phyloP scores from a whole-genome alignment of 2,888 invertebrate genomes.

The Mimas tiliae region DNA sequence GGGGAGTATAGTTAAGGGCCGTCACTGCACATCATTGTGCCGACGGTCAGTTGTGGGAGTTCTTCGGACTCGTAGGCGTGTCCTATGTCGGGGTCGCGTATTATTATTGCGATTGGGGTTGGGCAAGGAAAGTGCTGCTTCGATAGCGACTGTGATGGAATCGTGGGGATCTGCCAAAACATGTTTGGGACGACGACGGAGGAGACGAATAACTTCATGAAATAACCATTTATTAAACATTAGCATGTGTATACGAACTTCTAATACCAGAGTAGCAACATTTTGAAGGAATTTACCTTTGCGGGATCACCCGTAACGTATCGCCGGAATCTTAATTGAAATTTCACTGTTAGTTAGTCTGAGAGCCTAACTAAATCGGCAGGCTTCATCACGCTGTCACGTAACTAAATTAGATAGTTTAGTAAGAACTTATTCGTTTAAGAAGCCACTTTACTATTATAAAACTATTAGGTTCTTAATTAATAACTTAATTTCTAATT shows the following conservation, averaged over 20 bases:
- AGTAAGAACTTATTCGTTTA: slow-evolving; percentile 25
- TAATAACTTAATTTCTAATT: background rate
- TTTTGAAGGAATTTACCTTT: slow-evolving; percentile 9
- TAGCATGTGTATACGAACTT: background rate
- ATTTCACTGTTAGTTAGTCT: slow-evolving; percentile 16
- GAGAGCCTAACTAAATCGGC: slow-evolving; percentile 11
- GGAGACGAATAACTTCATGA: too few species aligned
- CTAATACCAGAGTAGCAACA: background rate
- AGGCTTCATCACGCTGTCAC: slow-evolving; percentile 17
- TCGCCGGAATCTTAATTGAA: slow-evolving; percentile 15
- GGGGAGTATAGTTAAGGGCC: too few species aligned
- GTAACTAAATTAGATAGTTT: background rate
- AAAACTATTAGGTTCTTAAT: background rate
- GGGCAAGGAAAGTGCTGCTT: too few species aligned
- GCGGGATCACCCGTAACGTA: background rate
- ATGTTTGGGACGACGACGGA: too few species aligned
- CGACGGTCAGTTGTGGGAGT: too few species aligned
- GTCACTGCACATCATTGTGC: too few species aligned
- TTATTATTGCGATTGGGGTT: too few species aligned
- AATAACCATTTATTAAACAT: too few species aligned
- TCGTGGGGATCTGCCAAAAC: too few species aligned
- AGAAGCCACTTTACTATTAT: background rate
- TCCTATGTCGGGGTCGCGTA: too few species aligned
- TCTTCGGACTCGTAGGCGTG: too few species aligned
- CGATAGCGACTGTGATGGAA: too few species aligned